Evolutionary conservation across 2,797 vertebrate genomes (phyloP).

Genomic region (Cirrhinus mrigala): DNA sequence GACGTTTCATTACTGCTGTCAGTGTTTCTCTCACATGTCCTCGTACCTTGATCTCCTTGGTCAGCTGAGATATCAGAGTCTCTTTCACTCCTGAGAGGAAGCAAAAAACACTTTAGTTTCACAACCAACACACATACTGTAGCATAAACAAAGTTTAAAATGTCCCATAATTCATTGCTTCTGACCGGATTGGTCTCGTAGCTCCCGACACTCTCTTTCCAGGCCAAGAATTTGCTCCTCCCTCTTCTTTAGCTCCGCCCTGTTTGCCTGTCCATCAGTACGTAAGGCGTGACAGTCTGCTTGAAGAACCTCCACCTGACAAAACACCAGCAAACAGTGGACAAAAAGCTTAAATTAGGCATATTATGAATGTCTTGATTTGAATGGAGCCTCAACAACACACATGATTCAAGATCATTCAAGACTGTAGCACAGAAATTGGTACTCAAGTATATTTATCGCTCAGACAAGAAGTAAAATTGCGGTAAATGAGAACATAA

Average conservation of each 20-base stretch:
- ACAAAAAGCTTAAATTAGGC: background rate
- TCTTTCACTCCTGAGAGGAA: slow-evolving; percentile 75
- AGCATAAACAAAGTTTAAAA: background rate
- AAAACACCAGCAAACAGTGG: background rate
- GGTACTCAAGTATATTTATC: background rate
- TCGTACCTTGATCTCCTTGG: slow-evolving; percentile 75
- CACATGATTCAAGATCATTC: too few species aligned
- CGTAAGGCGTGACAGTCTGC: slow-evolving; percentile 68
- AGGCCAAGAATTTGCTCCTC: slow-evolving; percentile 64
- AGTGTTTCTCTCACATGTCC: background rate
- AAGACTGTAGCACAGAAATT: too few species aligned
- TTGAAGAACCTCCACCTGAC: slow-evolving; percentile 76
- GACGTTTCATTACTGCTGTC: background rate
- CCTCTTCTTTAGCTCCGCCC: slow-evolving; percentile 67
- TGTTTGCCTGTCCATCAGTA: slow-evolving; percentile 64
- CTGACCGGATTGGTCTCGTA: slow-evolving; percentile 60
- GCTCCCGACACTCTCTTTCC: slow-evolving; percentile 62
- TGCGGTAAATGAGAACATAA: background rate
- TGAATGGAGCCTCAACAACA: too few species aligned
- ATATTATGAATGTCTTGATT: background rate
- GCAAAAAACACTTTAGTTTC: slow-evolving; percentile 7
- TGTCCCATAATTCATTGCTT: slow-evolving; percentile 30
- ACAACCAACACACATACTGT: background rate
- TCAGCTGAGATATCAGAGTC: slow-evolving; percentile 72
- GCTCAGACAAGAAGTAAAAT: background rate